These are phyloP conservation scores for Drosophila insularis DNA, from an alignment of 1,140 invertebrate species.

Conservation along the genomic window DNA sequence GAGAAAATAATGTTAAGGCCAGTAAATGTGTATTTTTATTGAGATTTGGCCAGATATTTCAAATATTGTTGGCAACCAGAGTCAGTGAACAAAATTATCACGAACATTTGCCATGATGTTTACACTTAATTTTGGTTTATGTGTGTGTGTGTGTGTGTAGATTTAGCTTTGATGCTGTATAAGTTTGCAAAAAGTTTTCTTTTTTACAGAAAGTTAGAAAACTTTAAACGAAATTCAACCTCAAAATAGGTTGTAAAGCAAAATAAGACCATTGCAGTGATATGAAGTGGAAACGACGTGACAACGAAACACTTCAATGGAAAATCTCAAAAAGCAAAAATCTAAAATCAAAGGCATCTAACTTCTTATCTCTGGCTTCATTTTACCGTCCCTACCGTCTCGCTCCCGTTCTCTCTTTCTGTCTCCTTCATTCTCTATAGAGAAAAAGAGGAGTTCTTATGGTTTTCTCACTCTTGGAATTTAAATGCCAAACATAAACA, in stretches of 20 bases:
- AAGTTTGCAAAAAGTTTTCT: neutral
- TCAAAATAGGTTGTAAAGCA: slow-evolving; percentile 22
- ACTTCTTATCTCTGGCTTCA: slow-evolving; percentile 17
- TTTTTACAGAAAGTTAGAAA: neutral
- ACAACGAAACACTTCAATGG: slow-evolving; percentile 19
- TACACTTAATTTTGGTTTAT: slow-evolving; percentile 48
- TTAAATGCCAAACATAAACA: slow-evolving; percentile 60
- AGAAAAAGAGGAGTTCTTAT: slow-evolving; percentile 20
- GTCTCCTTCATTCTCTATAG: neutral
- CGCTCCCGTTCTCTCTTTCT: neutral
- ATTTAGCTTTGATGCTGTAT: slow-evolving; percentile 25
- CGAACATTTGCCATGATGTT: slow-evolving; percentile 52
- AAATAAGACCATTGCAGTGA: slow-evolving; percentile 27
- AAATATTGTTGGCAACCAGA: slow-evolving; percentile 1
- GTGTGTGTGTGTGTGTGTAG: slow-evolving; percentile 20
- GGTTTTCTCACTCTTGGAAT: slow-evolving; percentile 35
- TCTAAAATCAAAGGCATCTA: slow-evolving; percentile 44
- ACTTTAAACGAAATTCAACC: slow-evolving; percentile 14
- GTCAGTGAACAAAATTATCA: slow-evolving; percentile 47
- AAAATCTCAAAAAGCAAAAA: slow-evolving; percentile 39
- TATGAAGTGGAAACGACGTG: slow-evolving; percentile 37
- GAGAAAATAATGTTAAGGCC: slow-evolving; percentile 6
- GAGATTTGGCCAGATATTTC: slow-evolving; percentile 39
- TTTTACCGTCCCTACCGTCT: neutral
- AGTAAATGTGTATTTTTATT: slow-evolving; percentile 52